These are phyloP conservation scores for Orgyia antiqua DNA, from an alignment of 2,888 invertebrate genomes.

Conservation along the genomic window DNA sequence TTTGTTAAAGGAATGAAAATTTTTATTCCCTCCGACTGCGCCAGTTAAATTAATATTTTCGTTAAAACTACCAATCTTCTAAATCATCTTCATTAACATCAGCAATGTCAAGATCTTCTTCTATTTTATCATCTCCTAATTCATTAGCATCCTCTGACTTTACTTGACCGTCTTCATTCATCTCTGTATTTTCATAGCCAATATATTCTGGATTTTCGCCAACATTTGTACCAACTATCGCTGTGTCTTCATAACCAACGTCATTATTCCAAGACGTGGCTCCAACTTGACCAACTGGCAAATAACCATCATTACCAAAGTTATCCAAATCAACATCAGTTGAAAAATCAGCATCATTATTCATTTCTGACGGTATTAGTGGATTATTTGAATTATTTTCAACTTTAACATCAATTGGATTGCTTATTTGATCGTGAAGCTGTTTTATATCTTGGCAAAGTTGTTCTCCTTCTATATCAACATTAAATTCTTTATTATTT, in stretches of 20 bases:
- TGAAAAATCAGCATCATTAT: not conserved
- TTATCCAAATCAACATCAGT: not conserved
- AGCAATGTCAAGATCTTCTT: slow-evolving; percentile 13
- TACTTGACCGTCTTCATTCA: not conserved
- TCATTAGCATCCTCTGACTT: not conserved
- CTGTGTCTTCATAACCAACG: too few relatives aligned
- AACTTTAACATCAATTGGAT: not conserved
- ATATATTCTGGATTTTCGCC: too few relatives aligned
- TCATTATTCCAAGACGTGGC: too few relatives aligned
- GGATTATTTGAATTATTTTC: not conserved
- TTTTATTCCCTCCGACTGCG: too few relatives aligned
- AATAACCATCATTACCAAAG: too few relatives aligned
- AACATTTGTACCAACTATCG: too few relatives aligned
- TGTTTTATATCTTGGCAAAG: slow-evolving; percentile 2
- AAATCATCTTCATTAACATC: slow-evolving; percentile 43
- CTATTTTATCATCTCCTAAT: not conserved
- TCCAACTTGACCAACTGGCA: too few relatives aligned
- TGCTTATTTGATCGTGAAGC: slow-evolving; percentile 1
- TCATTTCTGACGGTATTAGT: too few relatives aligned
- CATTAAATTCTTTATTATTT: not conserved
- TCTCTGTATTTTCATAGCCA: not conserved
- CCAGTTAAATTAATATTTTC: too few relatives aligned
- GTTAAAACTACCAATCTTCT: slow-evolving; percentile 40
- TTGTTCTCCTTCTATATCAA: not conserved
- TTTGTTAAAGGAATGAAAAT: too few relatives aligned